These are phyloP conservation scores for Pseudoatta argentina DNA, from an alignment of 1,140 invertebrate species.

Conservation along the genomic window DNA sequence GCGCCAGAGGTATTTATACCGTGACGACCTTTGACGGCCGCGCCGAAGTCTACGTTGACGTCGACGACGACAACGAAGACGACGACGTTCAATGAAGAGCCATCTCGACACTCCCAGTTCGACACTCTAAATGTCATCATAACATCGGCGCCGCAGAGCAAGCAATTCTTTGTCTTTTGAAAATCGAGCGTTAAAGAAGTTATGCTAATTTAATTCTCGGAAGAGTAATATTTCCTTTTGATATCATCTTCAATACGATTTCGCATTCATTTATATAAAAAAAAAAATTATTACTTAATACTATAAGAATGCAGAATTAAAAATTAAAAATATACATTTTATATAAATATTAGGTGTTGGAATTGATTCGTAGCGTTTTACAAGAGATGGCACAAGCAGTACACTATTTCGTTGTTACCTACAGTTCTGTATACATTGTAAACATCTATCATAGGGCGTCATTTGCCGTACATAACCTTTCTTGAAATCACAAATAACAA, in stretches of 20 bases:
- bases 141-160: neutral
- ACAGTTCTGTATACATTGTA: too few relatives aligned
- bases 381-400: too few relatives aligned
- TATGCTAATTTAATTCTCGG: neutral
- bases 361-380: too few relatives aligned
- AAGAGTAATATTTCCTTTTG: neutral
- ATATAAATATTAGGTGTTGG: too few relatives aligned
- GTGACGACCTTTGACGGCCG: slow-evolving; percentile 78
- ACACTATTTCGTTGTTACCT: too few relatives aligned
- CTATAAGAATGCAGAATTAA: neutral
- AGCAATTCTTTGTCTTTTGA: neutral
- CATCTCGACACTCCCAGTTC: too few relatives aligned
- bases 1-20: slow-evolving; percentile 80
- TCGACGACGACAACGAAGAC: slow-evolving; percentile 54
- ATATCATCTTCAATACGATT: neutral
- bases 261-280: neutral
- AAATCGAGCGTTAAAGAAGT: neutral
- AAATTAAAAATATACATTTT: too few relatives aligned
- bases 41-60: slow-evolving; percentile 63
- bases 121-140: slow-evolving; percentile 69
- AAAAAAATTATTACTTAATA: neutral
- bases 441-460: too few relatives aligned
- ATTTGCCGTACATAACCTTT: too few relatives aligned
- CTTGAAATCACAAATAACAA: too few relatives aligned
- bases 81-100: slow-evolving; percentile 74